Base-by-base conservation (phyloP, 2,888 invertebrate species). In the Apocheima hispidaria region DNA sequence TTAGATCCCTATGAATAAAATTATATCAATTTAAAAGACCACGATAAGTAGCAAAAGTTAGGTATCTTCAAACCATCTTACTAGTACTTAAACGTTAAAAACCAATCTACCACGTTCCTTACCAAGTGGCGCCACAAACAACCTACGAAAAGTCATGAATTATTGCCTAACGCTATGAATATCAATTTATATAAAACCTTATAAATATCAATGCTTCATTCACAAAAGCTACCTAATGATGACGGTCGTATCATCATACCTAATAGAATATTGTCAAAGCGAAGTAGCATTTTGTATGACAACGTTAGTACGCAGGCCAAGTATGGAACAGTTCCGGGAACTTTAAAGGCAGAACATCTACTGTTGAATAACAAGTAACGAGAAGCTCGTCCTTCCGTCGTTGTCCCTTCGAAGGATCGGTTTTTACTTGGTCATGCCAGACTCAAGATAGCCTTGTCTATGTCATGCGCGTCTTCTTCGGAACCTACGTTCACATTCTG, bases 341-440 rank as follows among this genome's bases (percentile, higher is more conserved):
- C 79, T 74, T 73, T 72, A 76, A 71, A 79, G 77, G 74, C 72
- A 71, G 52, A 56, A 48, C 75, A 70, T 74, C 74, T 74, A 71
- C 73, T 68, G 70, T 75, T 71, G 89, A 87, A 90, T 90, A 87
- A 78, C 77, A 89, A 89, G 71, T 79, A 79, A 76, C 81, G 81
- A 79, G 81, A 78, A 75, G 76, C 74, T 72, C 77, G 81, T 82
- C 83, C 87, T 87, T 86, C 83, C 81, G 81, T 71, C 75, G 72
- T 59, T 60, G 61, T 38, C 38, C 52, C 63, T 65, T 66, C 59
- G 48, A 56, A 35, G 50, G 49, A 57, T 69, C 66, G 61, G 48
- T 50, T 70, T 58, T 53, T 60, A 49, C 54, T 52, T 30, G 12
- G 30, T 57, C 40, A 44, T 55, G 48, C 48, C 56, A 46, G 33